phyloP scores from a whole-genome alignment of 2,888 invertebrate genomes.

The Lottia scabra region DNA sequence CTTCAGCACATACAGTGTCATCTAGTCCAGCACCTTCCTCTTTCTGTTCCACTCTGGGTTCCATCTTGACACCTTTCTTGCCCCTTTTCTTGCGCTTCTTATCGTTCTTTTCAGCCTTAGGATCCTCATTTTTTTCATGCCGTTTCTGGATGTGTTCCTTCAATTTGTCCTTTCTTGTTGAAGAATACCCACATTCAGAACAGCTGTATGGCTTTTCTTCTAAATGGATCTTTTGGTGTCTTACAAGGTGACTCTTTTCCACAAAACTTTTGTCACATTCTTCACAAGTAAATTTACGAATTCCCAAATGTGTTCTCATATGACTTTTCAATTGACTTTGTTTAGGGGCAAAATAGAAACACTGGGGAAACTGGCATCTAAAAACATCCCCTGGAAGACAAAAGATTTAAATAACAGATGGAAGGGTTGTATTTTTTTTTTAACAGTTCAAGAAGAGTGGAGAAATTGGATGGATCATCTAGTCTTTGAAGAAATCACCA shows the following conservation, averaged over 20 bases:
- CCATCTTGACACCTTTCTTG: background rate
- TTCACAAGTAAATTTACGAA: slow-evolving; percentile 73
- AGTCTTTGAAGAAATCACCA: too few relatives aligned
- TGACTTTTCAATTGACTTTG: slow-evolving; percentile 77
- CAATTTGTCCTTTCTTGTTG: slow-evolving; percentile 77
- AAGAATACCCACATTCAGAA: slow-evolving; percentile 76
- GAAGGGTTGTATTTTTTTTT: too few relatives aligned
- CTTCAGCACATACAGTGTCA: background rate
- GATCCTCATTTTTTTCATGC: slow-evolving; percentile 61
- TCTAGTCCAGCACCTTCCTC: background rate
- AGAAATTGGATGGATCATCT: too few relatives aligned
- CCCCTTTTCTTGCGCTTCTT: background rate
- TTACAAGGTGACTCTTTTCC: slow-evolving; percentile 77
- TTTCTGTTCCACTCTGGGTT: background rate
- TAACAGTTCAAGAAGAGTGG: too few relatives aligned
- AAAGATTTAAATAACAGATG: too few relatives aligned
- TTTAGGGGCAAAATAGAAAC: slow-evolving; percentile 77
- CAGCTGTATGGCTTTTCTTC: slow-evolving; percentile 77
- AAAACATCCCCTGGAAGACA: slow-evolving; percentile 73
- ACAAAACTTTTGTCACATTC: slow-evolving; percentile 77
- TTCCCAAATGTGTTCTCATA: slow-evolving; percentile 74
- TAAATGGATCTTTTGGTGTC: slow-evolving; percentile 78
- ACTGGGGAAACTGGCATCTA: slow-evolving; percentile 75
- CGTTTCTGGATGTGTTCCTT: slow-evolving; percentile 73
- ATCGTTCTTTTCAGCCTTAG: background rate